phyloP scores from a whole-genome alignment of 2,888 invertebrate genomes.

The Trichopria drosophilae region DNA sequence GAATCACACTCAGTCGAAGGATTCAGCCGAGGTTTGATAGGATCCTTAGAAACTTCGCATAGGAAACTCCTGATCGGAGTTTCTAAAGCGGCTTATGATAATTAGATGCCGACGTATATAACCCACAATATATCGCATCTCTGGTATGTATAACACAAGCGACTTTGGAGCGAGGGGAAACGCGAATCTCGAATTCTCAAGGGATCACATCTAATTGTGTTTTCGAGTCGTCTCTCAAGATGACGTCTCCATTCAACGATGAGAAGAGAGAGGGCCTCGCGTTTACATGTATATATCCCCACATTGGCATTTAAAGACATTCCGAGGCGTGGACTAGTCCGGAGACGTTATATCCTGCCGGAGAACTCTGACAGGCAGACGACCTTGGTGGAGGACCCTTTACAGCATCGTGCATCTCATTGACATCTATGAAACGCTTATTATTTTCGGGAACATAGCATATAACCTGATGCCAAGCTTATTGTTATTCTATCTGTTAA shows the following conservation, averaged over 20 bases:
- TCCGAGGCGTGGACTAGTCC: slow-evolving; percentile 34
- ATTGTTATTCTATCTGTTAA: too few species aligned
- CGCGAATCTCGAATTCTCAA: slow-evolving; percentile 12
- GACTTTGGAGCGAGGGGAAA: slow-evolving; percentile 16
- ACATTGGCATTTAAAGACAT: slow-evolving; percentile 4
- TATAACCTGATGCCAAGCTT: too few species aligned
- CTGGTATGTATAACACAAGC: slow-evolving; percentile 15
- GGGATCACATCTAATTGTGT: slow-evolving; percentile 13
- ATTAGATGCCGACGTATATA: slow-evolving; percentile 13
- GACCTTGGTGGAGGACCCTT: slow-evolving; percentile 45
- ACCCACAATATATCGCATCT: too few species aligned
- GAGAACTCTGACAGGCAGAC: slow-evolving; percentile 42
- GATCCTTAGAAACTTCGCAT: too few species aligned
- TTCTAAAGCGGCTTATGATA: slow-evolving; percentile 17
- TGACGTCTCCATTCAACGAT: not conserved
- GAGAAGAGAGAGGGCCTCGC: not conserved
- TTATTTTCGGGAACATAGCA: slow-evolving; percentile 28
- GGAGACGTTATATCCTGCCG: slow-evolving; percentile 31
- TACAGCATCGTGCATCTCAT: slow-evolving; percentile 43
- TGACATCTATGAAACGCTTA: slow-evolving; percentile 42
- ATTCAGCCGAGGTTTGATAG: too few species aligned
- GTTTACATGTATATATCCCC: slow-evolving; percentile 7
- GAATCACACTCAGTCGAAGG: too few species aligned
- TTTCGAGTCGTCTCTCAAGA: slow-evolving; percentile 4
- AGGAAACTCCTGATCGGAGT: too few species aligned